Conservation (phyloP, 2,888 invertebrate species). For the Glaucopsyche alexis region DNA sequence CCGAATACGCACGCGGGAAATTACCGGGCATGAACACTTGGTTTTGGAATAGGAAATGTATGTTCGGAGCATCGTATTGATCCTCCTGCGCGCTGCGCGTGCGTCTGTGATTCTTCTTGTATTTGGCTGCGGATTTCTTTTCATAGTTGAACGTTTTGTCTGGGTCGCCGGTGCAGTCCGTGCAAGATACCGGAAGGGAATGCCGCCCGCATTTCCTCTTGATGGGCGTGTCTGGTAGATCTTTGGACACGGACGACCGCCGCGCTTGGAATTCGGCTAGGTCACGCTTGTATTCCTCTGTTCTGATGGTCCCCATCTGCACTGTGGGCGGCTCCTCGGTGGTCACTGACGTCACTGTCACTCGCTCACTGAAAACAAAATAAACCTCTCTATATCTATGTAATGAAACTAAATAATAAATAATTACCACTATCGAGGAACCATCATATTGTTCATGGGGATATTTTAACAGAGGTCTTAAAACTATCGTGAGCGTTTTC, state of each 20-base stretch:
- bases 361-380: conserved; percentile 60
- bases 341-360: conserved; percentile 58
- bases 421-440: not conserved
- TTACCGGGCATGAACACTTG: conserved; percentile 75
- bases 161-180: conserved; percentile 61
- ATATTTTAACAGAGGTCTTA: not conserved
- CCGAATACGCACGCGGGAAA: conserved; percentile 51
- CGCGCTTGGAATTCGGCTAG: conserved; percentile 74
- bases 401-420: not conserved
- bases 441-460: not conserved
- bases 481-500: not conserved
- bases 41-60: conserved; percentile 75
- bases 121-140: conserved; percentile 66
- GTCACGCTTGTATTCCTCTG: conserved; percentile 72
- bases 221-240: conserved; percentile 54
- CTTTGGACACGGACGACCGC: conserved; percentile 56
- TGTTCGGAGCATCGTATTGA: conserved; percentile 59
- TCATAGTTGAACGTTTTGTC: conserved; percentile 71
- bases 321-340: conserved; percentile 43
- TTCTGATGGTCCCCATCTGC: conserved; percentile 66
- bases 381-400: not conserved
- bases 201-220: conserved; percentile 69
- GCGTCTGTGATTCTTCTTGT: conserved; percentile 63
- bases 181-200: conserved; percentile 67
- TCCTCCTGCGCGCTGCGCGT: conserved; percentile 53